phyloP scores from a whole-genome alignment of 92 coral and sea anemone genomes.

The Epizoanthus rinbou region DNA sequence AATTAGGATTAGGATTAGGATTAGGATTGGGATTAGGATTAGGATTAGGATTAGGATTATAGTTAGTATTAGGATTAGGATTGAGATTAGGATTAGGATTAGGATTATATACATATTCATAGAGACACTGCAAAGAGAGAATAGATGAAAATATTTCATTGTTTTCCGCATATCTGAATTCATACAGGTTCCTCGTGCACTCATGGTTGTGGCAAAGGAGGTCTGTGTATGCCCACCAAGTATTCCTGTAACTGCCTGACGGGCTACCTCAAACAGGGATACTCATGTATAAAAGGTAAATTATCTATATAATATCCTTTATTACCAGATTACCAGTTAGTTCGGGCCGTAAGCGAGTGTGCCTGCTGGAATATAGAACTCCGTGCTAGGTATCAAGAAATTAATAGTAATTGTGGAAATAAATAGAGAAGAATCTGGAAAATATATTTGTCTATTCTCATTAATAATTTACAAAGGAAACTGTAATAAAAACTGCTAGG shows the following conservation, averaged over 20 bases:
- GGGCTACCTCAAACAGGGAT: constrained; percentile 71
- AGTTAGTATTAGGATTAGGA: too few relatives aligned
- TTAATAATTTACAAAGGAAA: neutral
- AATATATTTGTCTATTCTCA: neutral
- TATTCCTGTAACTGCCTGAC: constrained; percentile 63
- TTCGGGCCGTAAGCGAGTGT: neutral
- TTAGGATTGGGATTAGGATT: too few relatives aligned
- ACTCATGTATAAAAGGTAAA: constrained; percentile 63
- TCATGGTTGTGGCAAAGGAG: constrained; percentile 68
- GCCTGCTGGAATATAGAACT: neutral
- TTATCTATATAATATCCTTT: too few relatives aligned
- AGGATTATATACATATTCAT: neutral
- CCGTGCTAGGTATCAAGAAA: neutral
- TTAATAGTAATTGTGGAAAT: neutral
- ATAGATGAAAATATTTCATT: too few relatives aligned
- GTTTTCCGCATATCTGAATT: neutral
- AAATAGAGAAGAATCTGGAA: neutral
- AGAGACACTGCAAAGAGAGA: too few relatives aligned
- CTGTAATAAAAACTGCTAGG: too few relatives aligned
- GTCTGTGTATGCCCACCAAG: constrained; percentile 65
- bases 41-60: too few relatives aligned
- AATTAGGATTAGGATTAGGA: too few relatives aligned
- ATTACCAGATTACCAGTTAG: too few relatives aligned
- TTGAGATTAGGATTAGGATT: neutral
- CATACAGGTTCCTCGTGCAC: constrained; percentile 68